Conservation (phyloP, 2,888 invertebrate species). For the Ophion ellenae region DNA sequence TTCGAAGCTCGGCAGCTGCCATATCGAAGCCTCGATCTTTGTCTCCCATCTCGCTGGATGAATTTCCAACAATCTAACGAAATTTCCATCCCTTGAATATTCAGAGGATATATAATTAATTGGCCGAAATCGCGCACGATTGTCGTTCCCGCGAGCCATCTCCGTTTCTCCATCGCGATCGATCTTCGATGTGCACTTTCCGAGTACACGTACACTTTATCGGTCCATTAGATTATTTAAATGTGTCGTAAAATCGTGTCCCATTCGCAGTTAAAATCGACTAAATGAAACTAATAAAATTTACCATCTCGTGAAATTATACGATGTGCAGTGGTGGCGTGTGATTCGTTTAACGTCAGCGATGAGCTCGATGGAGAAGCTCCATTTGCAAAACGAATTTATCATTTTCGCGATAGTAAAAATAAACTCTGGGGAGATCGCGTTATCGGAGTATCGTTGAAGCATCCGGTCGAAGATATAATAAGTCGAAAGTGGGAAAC, state of each 20-base stretch:
- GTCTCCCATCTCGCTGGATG: constrained; percentile 41
- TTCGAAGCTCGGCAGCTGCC: constrained; percentile 24
- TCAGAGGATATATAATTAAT: constrained; percentile 37
- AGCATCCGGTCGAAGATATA: background rate
- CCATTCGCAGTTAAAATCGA: constrained; percentile 1
- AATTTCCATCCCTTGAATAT: constrained; percentile 59
- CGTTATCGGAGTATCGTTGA: background rate
- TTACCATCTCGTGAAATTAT: background rate
- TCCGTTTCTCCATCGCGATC: background rate
- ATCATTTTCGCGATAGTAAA: background rate
- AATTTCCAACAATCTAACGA: constrained; percentile 45
- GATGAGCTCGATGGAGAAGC: background rate
- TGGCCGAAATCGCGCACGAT: constrained; percentile 21
- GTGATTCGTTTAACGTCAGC: background rate
- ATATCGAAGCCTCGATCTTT: constrained; percentile 37
- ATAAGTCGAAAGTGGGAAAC: background rate
- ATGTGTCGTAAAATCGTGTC: constrained; percentile 20
- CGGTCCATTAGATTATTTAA: constrained; percentile 24
- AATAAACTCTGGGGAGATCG: background rate
- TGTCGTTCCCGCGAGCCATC: constrained; percentile 18
- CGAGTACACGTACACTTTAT: constrained; percentile 10
- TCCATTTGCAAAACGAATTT: background rate
- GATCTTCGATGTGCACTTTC: constrained; percentile 3
- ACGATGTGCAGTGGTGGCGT: background rate
- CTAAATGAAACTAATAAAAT: constrained; percentile 11